Conservation (phyloP, 2,888 invertebrate species). For the Drosophila greeni region DNA sequence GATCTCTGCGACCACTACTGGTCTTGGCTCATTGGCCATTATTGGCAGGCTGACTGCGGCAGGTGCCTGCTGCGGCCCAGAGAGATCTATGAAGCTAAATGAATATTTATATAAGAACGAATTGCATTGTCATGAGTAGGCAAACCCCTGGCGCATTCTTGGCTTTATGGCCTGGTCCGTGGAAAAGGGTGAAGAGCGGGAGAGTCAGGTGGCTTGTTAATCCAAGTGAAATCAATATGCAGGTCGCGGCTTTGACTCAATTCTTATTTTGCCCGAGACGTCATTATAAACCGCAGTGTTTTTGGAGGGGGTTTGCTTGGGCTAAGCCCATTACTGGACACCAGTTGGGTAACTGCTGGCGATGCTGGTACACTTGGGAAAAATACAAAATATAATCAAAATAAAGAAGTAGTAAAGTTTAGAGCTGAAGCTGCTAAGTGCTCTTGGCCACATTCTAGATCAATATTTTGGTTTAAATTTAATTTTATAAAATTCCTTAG, state of each 20-base stretch:
- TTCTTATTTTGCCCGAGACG: slow-evolving; percentile 46
- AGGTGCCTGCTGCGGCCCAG: slow-evolving; percentile 24
- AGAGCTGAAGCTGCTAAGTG: too few relatives aligned
- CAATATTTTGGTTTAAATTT: neutral
- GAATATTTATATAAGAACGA: slow-evolving; percentile 38
- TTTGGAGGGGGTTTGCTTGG: slow-evolving; percentile 50
- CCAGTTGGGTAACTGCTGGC: slow-evolving; percentile 59
- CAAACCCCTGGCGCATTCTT: slow-evolving; percentile 35
- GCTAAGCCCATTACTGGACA: slow-evolving; percentile 71
- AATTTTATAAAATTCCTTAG: neutral
- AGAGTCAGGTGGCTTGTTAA: slow-evolving; percentile 21
- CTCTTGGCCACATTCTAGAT: too few relatives aligned
- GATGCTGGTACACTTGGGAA: slow-evolving; percentile 13
- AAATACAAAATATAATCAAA: neutral
- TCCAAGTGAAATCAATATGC: slow-evolving; percentile 59
- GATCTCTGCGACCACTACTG: slow-evolving; percentile 23
- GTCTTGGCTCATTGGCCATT: slow-evolving; percentile 26
- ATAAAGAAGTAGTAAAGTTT: neutral
- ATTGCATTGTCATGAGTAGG: slow-evolving; percentile 40
- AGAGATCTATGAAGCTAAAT: slow-evolving; percentile 25
- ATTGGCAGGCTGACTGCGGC: slow-evolving; percentile 13
- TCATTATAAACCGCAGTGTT: slow-evolving; percentile 57
- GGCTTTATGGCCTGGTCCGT: slow-evolving; percentile 30
- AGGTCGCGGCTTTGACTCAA: slow-evolving; percentile 39
- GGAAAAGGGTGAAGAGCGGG: slow-evolving; percentile 3